Evolutionary conservation across 2,888 invertebrate species (phyloP).

Genomic region (Trichogramma dendrolimi): DNA sequence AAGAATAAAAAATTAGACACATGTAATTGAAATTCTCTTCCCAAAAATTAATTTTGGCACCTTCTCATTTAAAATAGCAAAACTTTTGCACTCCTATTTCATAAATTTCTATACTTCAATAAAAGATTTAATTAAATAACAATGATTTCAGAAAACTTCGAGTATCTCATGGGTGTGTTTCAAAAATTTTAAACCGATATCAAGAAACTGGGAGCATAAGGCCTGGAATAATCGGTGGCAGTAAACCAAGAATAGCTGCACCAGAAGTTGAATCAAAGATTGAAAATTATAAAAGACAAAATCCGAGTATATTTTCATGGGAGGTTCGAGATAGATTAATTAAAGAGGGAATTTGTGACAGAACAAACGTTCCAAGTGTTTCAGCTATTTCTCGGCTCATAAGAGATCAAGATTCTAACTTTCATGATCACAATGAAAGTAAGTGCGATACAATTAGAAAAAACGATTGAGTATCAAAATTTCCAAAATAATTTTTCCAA

Average conservation of each 20-base stretch:
- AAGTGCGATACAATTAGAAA: background rate
- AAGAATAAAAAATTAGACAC: background rate
- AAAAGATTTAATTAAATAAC: background rate
- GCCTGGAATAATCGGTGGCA: slow-evolving; percentile 79
- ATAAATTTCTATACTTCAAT: background rate
- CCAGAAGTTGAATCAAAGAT: slow-evolving; percentile 70
- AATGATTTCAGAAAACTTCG: slow-evolving; percentile 66
- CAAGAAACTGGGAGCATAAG: slow-evolving; percentile 85
- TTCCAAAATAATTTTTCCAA: no score
- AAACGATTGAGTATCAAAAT: no score
- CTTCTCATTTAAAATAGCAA: no score
- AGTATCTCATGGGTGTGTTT: slow-evolving; percentile 95
- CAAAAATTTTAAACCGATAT: slow-evolving; percentile 91
- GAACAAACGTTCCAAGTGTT: slow-evolving; percentile 73
- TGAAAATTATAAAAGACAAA: slow-evolving; percentile 68
- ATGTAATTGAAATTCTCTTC: background rate
- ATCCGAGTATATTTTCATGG: slow-evolving; percentile 73
- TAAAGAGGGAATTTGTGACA: slow-evolving; percentile 71
- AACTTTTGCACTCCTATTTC: background rate
- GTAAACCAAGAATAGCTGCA: slow-evolving; percentile 71
- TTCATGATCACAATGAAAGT: slow-evolving; percentile 52
- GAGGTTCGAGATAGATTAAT: slow-evolving; percentile 69
- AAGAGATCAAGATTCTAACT: slow-evolving; percentile 58
- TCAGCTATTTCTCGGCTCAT: slow-evolving; percentile 80
- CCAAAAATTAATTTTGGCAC: background rate